Percentiles rank a stretch among this genome's conserved stretches.
phyloP scores from a whole-genome alignment of 2,113 vertebrate genomes.

The Melanostigma gelatinosum region DNA sequence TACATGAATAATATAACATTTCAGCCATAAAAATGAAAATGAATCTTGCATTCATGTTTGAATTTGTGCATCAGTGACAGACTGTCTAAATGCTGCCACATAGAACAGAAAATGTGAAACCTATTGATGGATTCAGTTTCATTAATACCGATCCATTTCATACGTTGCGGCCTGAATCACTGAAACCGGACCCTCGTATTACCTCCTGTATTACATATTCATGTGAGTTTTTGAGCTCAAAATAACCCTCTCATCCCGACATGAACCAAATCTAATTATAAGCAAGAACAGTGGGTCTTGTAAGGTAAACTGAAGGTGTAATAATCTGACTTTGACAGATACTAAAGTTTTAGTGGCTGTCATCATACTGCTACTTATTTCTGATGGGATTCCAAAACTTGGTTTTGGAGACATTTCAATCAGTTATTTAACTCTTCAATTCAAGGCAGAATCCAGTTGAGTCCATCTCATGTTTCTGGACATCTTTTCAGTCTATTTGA shows the following conservation, averaged over 20 bases:
- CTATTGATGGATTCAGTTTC: constrained; percentile 52
- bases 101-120: constrained; percentile 52
- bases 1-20: neutral
- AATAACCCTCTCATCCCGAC: constrained; percentile 6
- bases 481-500: neutral
- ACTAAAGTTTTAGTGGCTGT: too few relatives aligned
- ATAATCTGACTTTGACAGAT: neutral
- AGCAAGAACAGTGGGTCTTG: neutral
- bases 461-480: neutral
- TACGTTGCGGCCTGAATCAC: constrained; percentile 7
- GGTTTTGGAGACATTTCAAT: neutral
- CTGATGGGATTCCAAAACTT: neutral
- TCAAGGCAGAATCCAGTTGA: neutral
- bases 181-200: constrained; percentile 36
- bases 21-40: constrained; percentile 5
- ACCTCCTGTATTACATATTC: constrained; percentile 34
- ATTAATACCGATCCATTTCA: constrained; percentile 60
- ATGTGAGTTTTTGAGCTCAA: neutral
- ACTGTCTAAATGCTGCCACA: neutral
- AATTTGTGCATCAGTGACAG: constrained; percentile 9
- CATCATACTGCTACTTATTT: neutral
- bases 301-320: constrained; percentile 15
- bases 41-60: neutral
- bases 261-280: constrained; percentile 37
- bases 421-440: neutral